Evolutionary conservation across 2,888 invertebrate species (phyloP).

Genomic region (Drosophila setosimentum): DNA sequence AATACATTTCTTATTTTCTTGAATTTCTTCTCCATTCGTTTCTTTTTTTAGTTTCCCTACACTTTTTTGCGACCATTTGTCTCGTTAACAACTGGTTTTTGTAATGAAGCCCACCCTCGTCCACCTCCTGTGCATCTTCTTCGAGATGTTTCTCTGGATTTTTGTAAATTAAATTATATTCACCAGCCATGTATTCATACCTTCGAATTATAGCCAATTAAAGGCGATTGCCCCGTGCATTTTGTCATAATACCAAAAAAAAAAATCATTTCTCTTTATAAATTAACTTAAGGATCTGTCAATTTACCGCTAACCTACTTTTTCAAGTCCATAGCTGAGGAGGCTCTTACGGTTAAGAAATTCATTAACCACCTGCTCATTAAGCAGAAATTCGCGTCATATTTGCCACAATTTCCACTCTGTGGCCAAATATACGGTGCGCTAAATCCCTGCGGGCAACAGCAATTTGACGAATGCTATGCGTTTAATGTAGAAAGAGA

Average conservation of each 20-base stretch:
- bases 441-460: slow-evolving; percentile 54
- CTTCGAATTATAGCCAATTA: slow-evolving; percentile 1
- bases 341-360: slow-evolving; percentile 26
- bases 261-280: background rate
- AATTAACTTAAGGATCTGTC: background rate
- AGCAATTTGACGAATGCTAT: slow-evolving; percentile 7
- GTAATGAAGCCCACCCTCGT: background rate
- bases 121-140: background rate
- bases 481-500: background rate
- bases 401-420: slow-evolving; percentile 70
- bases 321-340: background rate
- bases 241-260: background rate
- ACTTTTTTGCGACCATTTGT: background rate
- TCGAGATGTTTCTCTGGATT: background rate
- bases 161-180: slow-evolving; percentile 1
- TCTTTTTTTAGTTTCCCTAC: background rate
- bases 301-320: slow-evolving; percentile 27
- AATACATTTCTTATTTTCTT: background rate
- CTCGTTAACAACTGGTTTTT: background rate
- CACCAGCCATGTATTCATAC: background rate
- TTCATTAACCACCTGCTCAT: slow-evolving; percentile 67
- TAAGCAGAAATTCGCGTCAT: slow-evolving; percentile 72
- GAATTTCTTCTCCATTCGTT: background rate
- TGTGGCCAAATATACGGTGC: slow-evolving; percentile 55
- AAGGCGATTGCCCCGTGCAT: background rate